Evolutionary conservation across 2,888 invertebrate species (phyloP).

Genomic region (Drosophila rellima): DNA sequence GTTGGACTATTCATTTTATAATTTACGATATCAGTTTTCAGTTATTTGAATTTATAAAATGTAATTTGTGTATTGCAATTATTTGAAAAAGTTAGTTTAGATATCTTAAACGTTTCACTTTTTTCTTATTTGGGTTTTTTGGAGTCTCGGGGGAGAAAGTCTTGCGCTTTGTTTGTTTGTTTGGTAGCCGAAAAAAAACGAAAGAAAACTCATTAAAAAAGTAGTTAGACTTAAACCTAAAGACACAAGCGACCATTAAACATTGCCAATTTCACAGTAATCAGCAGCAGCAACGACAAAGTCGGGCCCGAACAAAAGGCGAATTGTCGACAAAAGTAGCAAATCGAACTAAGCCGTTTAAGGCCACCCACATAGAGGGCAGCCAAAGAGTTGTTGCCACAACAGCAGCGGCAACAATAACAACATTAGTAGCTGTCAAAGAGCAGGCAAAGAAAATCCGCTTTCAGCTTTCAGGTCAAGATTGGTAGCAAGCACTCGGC

Average conservation of each 20-base stretch:
- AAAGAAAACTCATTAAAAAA: conserved; percentile 73
- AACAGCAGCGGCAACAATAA: conserved; percentile 1
- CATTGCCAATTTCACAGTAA: conserved; percentile 79
- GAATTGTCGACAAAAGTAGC: conserved; percentile 52
- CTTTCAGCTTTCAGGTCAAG: conserved; percentile 60
- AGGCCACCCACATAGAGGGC: conserved; percentile 73
- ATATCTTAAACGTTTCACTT: conserved; percentile 30
- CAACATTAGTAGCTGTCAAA: conserved; percentile 30
- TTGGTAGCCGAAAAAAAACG: conserved; percentile 37
- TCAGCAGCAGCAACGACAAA: conserved; percentile 52
- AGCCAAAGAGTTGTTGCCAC: conserved; percentile 34
- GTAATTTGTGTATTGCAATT: neutral
- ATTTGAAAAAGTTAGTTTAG: neutral
- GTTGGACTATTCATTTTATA: neutral
- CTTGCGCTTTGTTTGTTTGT: conserved; percentile 31
- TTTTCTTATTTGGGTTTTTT: conserved; percentile 1
- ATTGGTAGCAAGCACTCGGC: conserved; percentile 63
- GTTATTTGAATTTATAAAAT: too few relatives aligned
- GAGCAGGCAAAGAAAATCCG: conserved; percentile 52
- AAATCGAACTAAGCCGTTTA: conserved; percentile 74
- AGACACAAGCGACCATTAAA: conserved; percentile 70
- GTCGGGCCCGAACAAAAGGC: conserved; percentile 43
- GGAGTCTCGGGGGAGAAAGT: conserved; percentile 60
- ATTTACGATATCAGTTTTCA: neutral
- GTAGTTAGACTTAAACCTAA: conserved; percentile 62